Base-by-base conservation (phyloP, 2,113 vertebrate species). In the Upupa epops region DNA sequence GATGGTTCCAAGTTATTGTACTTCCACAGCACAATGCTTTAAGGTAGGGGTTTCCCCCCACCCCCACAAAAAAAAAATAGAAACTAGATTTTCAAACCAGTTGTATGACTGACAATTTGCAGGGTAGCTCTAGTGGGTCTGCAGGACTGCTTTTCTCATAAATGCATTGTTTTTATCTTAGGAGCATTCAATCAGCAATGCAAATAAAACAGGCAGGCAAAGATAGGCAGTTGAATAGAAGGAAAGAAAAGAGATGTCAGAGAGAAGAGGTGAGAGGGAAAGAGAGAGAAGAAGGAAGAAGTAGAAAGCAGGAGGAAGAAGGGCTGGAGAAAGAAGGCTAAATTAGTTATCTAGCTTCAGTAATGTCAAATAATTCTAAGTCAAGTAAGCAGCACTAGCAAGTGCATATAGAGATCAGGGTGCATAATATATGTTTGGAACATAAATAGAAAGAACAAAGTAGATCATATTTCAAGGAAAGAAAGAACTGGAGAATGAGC, bases 401-500 rank as follows among this genome's bases (percentile, higher is more conserved):
- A 96, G 73, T 80, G 51, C 55, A 56, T 85, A 73, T 73, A 28
- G 83, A 86, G 70, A 91, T 92, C 82, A 15, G 28, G 78, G 89
- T 77, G n/a, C 52, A 64, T 89, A 94, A 93, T 93, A 69, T 52
- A 82, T 86, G 51, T 86, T 91, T 89, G 83, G 46, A 91, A 74
- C 65, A 94, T 92, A 94, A 95, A 93, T 37, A 87, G 90, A 89
- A 94, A 82, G 86, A 94, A 94, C 66, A 95, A 95, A 97, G 92
- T 80, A 76, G 90, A 93, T 88, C 88, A 86, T 95, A 95, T 95
- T 96, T 96, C 92, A 96, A 82, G 28, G 46, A 54, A 93, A 66
- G 40, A 96, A 87, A 95, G 93, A 96, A 95, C 59, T 91, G 91
- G 88, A 90, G 73, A 95, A 97, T 92, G 90, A 89, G 94, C 79